Conservation (phyloP, 1,140 invertebrate species). For the Ceratoteleas bidentatus region DNA sequence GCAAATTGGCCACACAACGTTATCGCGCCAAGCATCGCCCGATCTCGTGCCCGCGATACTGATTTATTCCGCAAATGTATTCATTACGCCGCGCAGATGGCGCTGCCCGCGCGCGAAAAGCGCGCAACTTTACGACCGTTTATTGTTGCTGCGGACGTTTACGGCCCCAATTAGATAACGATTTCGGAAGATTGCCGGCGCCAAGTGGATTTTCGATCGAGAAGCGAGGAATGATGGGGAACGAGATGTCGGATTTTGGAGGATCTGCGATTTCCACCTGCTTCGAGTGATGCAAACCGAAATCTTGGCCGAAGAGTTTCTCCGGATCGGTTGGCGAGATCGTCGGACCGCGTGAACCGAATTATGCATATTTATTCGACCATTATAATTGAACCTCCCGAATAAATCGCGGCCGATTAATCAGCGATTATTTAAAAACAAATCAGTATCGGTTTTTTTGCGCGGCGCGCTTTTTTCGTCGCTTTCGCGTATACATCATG, state of each 20-base stretch:
- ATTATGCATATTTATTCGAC: conserved; percentile 4
- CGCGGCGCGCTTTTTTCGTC: conserved; percentile 3
- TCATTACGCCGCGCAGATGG: conserved; percentile 56
- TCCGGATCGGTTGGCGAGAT: conserved; percentile 7
- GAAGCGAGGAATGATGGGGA: no score
- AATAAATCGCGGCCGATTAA: conserved; percentile 20
- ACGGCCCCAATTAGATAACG: not conserved
- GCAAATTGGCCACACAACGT: conserved; percentile 57
- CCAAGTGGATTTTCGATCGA: no score
- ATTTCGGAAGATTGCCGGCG: no score
- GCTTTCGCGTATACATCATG: conserved; percentile 31
- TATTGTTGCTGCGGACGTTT: not conserved
- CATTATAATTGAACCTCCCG: conserved; percentile 24
- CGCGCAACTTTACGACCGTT: not conserved
- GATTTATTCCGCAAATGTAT: conserved; percentile 58
- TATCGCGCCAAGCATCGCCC: conserved; percentile 58
- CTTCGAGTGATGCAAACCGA: no score
- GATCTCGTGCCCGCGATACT: conserved; percentile 31
- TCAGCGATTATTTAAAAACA: conserved; percentile 62
- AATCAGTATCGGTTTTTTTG: conserved; percentile 44
- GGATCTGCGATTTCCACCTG: no score
- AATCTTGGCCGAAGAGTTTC: no score
- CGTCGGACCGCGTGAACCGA: not conserved
- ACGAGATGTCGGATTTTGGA: no score
- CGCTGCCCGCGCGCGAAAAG: conserved; percentile 18